Percentiles rank a stretch among this genome's conserved stretches.
Evolutionary conservation across 2,797 vertebrate genomes (phyloP).

Genomic region (Enteromius thamalakanensis): DNA sequence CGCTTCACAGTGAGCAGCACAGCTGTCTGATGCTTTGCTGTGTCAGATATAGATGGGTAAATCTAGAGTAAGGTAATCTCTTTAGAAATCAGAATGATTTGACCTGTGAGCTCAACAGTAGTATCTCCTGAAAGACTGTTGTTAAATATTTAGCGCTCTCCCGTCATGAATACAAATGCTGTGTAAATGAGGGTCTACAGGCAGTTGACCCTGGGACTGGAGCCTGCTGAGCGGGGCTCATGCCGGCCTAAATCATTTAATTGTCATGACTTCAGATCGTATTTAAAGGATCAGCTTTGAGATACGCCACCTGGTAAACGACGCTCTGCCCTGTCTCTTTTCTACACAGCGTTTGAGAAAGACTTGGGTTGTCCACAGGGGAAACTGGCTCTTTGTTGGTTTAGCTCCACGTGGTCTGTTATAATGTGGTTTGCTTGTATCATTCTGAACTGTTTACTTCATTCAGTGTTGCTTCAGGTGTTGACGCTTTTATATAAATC

Average conservation of each 20-base stretch:
- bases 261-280: constrained; percentile 85
- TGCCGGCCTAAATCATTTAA: constrained; percentile 94
- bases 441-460: constrained; percentile 10
- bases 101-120: constrained; percentile 87
- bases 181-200: constrained; percentile 98
- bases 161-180: constrained; percentile 98
- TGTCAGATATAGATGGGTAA: neutral
- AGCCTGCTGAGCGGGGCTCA: constrained; percentile 84
- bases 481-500: neutral
- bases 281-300: constrained; percentile 86
- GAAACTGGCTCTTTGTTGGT: neutral
- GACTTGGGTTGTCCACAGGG: neutral
- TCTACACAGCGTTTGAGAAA: neutral
- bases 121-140: constrained; percentile 90
- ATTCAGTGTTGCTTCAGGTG: constrained; percentile 4
- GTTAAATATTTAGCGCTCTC: constrained; percentile 94
- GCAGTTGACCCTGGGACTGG: constrained; percentile 93
- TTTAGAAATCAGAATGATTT: constrained; percentile 95
- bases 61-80: constrained; percentile 83
- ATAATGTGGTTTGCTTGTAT: neutral
- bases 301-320: constrained; percentile 79
- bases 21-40: neutral
- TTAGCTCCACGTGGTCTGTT: neutral
- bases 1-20: neutral
- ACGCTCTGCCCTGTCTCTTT: constrained; percentile 64